Conservation (phyloP, 2,797 vertebrate species). For the Oreortyx pictus region DNA sequence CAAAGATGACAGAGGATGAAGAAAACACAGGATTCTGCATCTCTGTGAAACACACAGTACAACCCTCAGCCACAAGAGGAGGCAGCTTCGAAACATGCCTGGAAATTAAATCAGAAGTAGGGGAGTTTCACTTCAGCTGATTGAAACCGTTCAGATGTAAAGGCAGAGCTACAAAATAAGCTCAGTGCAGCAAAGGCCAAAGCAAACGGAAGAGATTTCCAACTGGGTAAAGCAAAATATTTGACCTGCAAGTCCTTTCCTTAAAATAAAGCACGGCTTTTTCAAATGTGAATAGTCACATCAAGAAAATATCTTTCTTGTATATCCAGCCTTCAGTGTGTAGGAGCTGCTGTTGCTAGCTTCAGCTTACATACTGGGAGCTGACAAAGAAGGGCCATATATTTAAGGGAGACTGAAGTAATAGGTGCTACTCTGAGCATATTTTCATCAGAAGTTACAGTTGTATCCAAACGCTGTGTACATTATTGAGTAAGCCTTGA, state of each 20-base stretch:
- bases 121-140: background rate
- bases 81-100: background rate
- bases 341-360: background rate
- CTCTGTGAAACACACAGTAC: background rate
- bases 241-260: background rate
- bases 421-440: background rate
- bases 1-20: background rate
- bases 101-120: background rate
- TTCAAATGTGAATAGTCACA: background rate
- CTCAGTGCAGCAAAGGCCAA: background rate
- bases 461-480: background rate
- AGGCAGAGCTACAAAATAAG: background rate
- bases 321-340: background rate
- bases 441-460: background rate
- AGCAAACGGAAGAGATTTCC: background rate
- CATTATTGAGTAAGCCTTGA: background rate
- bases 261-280: background rate
- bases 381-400: background rate
- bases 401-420: background rate
- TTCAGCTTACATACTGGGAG: background rate
- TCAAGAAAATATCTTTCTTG: background rate
- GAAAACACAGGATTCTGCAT: background rate
- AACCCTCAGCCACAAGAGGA: background rate
- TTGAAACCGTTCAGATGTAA: background rate
- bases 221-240: background rate